Percentiles rank a stretch among this genome's conserved stretches.
phyloP scores from a whole-genome alignment of 2,888 invertebrate species.

The Leucoptera coffeella region DNA sequence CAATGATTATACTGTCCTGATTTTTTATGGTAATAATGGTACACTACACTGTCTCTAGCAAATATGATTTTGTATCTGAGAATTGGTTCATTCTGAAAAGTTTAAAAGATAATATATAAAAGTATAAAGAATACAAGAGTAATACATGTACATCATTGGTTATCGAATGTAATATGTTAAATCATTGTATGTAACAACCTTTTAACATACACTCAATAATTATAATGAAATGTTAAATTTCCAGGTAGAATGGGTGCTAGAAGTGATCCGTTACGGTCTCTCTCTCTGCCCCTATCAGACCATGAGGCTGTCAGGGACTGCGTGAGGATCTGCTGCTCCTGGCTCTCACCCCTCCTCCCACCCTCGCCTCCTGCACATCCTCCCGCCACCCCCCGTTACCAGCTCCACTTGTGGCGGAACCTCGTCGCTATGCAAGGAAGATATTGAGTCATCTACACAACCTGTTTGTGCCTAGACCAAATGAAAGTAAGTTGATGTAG shows the following conservation, averaged over 20 bases:
- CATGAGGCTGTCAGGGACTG: slow-evolving; percentile 94
- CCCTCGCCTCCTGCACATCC: slow-evolving; percentile 83
- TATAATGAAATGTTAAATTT: no score
- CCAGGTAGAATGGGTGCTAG: slow-evolving; percentile 83
- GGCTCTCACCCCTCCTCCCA: slow-evolving; percentile 83
- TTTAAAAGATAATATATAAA: no score
- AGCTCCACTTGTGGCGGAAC: slow-evolving; percentile 79
- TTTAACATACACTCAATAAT: background rate
- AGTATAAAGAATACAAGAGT: no score
- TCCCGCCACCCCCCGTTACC: slow-evolving; percentile 85
- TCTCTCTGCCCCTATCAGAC: slow-evolving; percentile 83
- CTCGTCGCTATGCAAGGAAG: slow-evolving; percentile 83
- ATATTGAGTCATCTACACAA: slow-evolving; percentile 92
- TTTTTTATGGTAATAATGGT: no score
- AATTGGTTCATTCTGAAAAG: no score
- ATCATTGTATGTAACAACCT: no score
- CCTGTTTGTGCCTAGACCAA: slow-evolving; percentile 87
- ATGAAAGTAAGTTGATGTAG: slow-evolving; percentile 85
- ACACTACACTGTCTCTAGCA: no score
- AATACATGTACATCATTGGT: no score
- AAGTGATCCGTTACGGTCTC: slow-evolving; percentile 86
- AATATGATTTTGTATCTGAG: no score
- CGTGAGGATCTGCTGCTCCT: slow-evolving; percentile 94
- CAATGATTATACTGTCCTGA: no score
- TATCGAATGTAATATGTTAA: no score